Base-by-base conservation (phyloP, 1,140 invertebrate genomes). In the Laupala kohalensis region DNA sequence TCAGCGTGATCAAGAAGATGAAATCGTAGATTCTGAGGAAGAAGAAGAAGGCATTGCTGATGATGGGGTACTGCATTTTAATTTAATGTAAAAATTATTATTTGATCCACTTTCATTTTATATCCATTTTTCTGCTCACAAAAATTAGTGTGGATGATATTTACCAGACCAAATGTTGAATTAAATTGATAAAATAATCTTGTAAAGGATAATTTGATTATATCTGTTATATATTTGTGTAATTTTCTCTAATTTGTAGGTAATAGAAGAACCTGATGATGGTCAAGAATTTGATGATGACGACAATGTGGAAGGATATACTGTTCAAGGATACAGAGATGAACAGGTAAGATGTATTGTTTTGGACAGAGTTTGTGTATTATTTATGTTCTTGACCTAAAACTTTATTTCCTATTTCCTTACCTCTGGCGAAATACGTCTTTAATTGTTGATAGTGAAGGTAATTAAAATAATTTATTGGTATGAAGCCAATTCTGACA, bases 1-100 rank as follows among this genome's bases (percentile, higher is more conserved):
- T 25, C 90, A 92, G 77, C 85, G 90, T 28, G 90, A 92, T 78
- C 90, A 92, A 75, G 90, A 91, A 74, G 90, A 92, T 79, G 90
- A 92, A 74, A 88, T 92, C 23, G 88, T 90, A 23, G 89, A 90
- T 25, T 87, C 89, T 27, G 89, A 90, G 70, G 86, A 88, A 23
- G 85, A 86, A 71, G 87, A 89, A 67, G 83, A 79, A 13, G 83
- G 82, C 72, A 86, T 84, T 37, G 84, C 83, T 67, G 86, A 85
- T 76, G 85, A 83, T 64, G 82, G 82, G 28, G 81, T 80, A 75
- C n/a, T 23, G 9, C 37, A 2, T 53, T 53, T 53, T 13, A 64
- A 63, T 25, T 53, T 25, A 53, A 62, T 53, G 23, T 25, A 9
- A 70, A 62, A 64, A 19, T 62, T 25, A 13, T 63, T 0, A 23